Percentiles rank a stretch among this genome's conserved stretches.
Evolutionary conservation across 2,888 invertebrate species (phyloP).

Genomic region (Siphonodentalium dalli): DNA sequence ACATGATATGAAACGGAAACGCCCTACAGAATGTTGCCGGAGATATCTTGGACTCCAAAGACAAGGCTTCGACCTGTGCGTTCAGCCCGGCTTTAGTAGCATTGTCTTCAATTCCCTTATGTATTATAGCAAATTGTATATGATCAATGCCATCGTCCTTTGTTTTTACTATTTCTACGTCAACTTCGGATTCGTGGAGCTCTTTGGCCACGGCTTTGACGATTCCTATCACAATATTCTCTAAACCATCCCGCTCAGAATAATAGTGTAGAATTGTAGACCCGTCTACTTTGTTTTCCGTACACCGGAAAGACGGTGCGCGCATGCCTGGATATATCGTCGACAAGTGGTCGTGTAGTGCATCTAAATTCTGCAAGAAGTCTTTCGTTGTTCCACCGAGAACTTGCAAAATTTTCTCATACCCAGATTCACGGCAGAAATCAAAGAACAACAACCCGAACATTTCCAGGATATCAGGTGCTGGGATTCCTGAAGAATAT

Average conservation of each 20-base stretch:
- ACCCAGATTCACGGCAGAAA: conserved; percentile 73
- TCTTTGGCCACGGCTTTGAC: conserved; percentile 97
- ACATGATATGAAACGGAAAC: conserved; percentile 96
- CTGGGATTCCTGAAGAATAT: conserved; percentile 40
- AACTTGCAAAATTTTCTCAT: conserved; percentile 93
- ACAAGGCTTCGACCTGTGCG: conserved; percentile 28
- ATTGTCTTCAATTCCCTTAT: conserved; percentile 27
- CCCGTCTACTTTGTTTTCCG: conserved; percentile 41
- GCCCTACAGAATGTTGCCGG: conserved; percentile 70
- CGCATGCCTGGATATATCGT: conserved; percentile 79
- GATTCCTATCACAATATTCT: conserved; percentile 96
- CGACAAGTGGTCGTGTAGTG: conserved; percentile 90
- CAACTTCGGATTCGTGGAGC: conserved; percentile 69
- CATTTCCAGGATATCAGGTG: conserved; percentile 49
- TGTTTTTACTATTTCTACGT: conserved; percentile 83
- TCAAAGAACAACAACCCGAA: conserved; percentile 60
- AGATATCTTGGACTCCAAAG: conserved; percentile 46
- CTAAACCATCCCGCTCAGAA: conserved; percentile 92
- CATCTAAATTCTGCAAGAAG: conserved; percentile 94
- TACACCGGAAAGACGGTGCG: conserved; percentile 88
- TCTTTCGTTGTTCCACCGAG: conserved; percentile 93
- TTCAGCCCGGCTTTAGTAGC: conserved; percentile 10
- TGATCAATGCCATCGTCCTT: conserved; percentile 95
- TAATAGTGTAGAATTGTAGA: conserved; percentile 85
- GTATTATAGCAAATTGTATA: conserved; percentile 67